Evolutionary conservation across 2,113 vertebrate species (phyloP), one percentile per base, ranked within the genome.

Genomic region (Clarias magur): DNA sequence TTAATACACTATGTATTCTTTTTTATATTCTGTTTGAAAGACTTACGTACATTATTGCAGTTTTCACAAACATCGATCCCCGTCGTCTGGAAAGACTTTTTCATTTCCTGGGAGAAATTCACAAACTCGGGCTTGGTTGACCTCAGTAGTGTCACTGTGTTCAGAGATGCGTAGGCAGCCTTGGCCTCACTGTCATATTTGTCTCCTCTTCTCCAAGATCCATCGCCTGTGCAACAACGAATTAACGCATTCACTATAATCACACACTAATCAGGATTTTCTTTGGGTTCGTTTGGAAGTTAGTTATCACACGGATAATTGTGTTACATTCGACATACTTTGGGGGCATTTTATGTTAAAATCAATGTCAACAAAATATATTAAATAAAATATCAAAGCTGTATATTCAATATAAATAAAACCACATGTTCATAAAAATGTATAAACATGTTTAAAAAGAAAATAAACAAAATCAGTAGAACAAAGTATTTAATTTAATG

Each of bases 121-220:
- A 98, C 97, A 94, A 99, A 99, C 91, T 99, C 97, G 0, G 97
- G 97, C 91, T 98, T 99, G 91, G 97, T 94, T 0, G 97, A 96
- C 93, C 97, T 96, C 91, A 99, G 96, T 88, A 99, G 94, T 1
- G 98, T 99, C 88, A 99, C 82, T 0, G 97, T 99, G 89, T 98
- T 97, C 83, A 99, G 96, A 85, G 95, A 96, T 0, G 95, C 95
- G 88, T 96, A 99, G 0, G 98, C 98, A 87, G 96, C 96, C 90
- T 96, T 96, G 0, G 98, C 98, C 83, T 98, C 97, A 54, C 92
- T 92, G 91, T 99, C 98, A 16, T 96, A 92, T 91, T 97, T 96
- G 93, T 99, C 98, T 89, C 97, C 97, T 95, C 97, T 96, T 94
- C 91, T 96, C 98, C 98, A 99, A 0, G 97, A 99, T 21, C 98